Evolutionary conservation across 2,113 vertebrate genomes (phyloP), one percentile per base, ranked within the genome.

Genomic region (Hemichromis elongatus): DNA sequence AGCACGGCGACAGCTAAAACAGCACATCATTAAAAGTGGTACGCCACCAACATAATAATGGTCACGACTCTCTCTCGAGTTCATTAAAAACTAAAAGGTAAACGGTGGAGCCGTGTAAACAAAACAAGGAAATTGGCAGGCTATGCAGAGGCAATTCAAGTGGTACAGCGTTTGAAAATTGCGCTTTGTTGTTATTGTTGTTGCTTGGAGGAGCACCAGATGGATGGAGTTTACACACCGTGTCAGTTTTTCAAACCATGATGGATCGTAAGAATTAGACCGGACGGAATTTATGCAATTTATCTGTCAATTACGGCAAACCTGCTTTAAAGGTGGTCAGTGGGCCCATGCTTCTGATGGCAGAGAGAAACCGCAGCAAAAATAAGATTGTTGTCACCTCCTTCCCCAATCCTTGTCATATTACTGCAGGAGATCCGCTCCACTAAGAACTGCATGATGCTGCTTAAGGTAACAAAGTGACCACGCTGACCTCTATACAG

Each of bases 71-170:
- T 88, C 86, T 79, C 26, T 55, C 0, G 5, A 77, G 77, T 90
- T 95, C 88, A 90, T 94, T 93, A 93, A 91, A 90, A 91, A 80
- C 79, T 73, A 89, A 88, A 91, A 92, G 89, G 86, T 89, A 82
- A 90, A 77, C 6, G 3, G 14, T 45, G 26, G 53, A 77, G 78
- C 42, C 6, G 33, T 82, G 81, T 82, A 92, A 92, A 94, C 90
- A 94, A 90, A 91, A 93, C 79, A 86, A 87, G 57, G 66, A 77
- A 91, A 93, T 85, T 90, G 85, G 88, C 77, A 82, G 47, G 12
- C n/a, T 30, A 82, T 52, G 14, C 53, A 9, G 47, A 79, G 83
- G 79, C 84, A 53, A 81, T 40, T n/a, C 50, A 66, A 86, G 83
- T 56, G 33, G n/a, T 14, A 37, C 5, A 3, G 37, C 4, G 12